These are phyloP conservation scores for Styela plicata DNA, from an alignment of 23 tunicate genomes.

Conservation along the genomic window DNA sequence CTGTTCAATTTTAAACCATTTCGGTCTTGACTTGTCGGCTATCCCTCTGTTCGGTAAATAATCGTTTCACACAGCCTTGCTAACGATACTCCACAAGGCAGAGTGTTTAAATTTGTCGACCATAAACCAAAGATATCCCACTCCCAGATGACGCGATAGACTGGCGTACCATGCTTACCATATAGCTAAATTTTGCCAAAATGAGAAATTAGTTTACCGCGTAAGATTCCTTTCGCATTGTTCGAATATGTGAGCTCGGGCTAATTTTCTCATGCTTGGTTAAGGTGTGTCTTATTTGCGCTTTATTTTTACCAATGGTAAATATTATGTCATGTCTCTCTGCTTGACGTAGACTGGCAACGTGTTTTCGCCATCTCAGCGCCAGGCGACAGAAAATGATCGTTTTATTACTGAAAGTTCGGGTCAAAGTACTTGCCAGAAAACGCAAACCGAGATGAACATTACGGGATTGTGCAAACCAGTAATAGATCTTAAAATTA, in stretches of 20 bases:
- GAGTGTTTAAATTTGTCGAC: too few relatives aligned
- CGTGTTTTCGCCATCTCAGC: background rate
- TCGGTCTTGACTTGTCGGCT: background rate
- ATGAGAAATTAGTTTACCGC: background rate
- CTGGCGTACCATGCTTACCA: too few relatives aligned
- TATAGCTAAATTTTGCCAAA: too few relatives aligned
- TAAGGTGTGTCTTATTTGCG: background rate
- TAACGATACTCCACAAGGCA: background rate
- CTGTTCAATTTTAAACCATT: background rate
- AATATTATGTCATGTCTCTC: background rate
- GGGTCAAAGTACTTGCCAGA: too few relatives aligned
- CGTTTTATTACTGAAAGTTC: background rate
- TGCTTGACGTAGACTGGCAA: background rate
- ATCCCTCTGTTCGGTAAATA: background rate
- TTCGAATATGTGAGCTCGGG: background rate
- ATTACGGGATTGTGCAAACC: too few relatives aligned
- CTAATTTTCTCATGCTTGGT: background rate
- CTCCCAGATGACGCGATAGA: too few relatives aligned
- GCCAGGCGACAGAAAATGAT: background rate
- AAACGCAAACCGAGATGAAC: too few relatives aligned
- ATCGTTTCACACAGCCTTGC: background rate
- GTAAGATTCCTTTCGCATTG: background rate
- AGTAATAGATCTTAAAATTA: too few relatives aligned
- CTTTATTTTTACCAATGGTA: background rate
- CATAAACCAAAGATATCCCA: too few relatives aligned